Evolutionary conservation across 2,888 invertebrate genomes (phyloP), one percentile per base, ranked within the genome.

Genomic region (Lymantria monacha): DNA sequence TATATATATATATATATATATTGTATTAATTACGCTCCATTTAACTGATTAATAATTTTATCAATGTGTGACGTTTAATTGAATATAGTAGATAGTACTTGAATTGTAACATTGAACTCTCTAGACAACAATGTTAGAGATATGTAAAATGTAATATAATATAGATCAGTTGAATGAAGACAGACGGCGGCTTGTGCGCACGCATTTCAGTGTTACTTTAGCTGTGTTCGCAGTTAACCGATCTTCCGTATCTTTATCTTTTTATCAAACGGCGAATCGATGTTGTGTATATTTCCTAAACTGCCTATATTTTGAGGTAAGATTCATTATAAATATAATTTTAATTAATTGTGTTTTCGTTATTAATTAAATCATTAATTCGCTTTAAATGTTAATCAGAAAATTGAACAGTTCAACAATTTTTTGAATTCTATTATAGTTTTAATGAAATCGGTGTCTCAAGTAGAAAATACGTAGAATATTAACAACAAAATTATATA

Each of bases 221-320:
- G 71, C 61, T 64, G 68, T 59, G 68, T 61, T 56, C 65, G 63
- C 55, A 73, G 67, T 70, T 70, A 67, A 68, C 51, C 61, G 59
- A 57, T 67, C 52, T 56, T 15, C 52, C 57, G 48, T 55, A 63
- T 58, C 48, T 64, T 44, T 51, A 44, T 36, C 45, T 44, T 57
- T 56, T 66, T 68, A 65, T 70, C 59, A 55, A 15, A 48, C 31
- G 53, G 22, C 22, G 22, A 22, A 55, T 59, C 53, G 53, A 70
- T 72, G 63, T 68, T 70, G 69, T 70, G 51, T 51, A 46, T 48
- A 50, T 48, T 54, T 59, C 55, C 55, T 53, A 67, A 69, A 62
- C 57, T 46, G 59, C 42, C 46, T 60, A 48, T 62, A 38, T 53
- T 57, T 57, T 74, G 76, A 69, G 76, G 74, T 74, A 63, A 70